Evolutionary conservation across 2,797 vertebrate species (phyloP), one percentile per base, ranked within the genome.

Genomic region (Chelon labrosus): DNA sequence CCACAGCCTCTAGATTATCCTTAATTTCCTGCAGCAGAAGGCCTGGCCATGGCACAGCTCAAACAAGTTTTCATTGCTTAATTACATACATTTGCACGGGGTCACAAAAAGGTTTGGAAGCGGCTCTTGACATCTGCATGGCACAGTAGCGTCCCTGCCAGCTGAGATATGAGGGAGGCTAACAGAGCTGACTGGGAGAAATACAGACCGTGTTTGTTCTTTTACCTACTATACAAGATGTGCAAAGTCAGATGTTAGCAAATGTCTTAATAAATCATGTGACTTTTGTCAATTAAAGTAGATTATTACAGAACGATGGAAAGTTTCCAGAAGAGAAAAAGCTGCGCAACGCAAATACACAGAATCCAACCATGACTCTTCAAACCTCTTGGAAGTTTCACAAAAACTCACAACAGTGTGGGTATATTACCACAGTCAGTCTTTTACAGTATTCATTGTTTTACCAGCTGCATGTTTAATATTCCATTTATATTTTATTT

Each of bases 1-100:
- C 86, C 82, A 85, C 83, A 87, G 82, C 57, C 66, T 79, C 63
- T 20, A 82, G 90, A 91, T 92, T 89, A 92, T 84, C 90, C 87
- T 89, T 85, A 77, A 93, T 93, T 93, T 93, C 91, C 92, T 93
- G 91, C 85, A 75, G 77, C 57, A 84, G 75, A 86, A 75, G 74
- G 58, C 71, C 68, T 51, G 74, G 70, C 73, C 72, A 59, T 64
- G 66, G 65, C 57, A 41, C 39, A 63, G 73, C 72, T 82, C 69
- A 84, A 85, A 79, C 79, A 53, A 79, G 61, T 75, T 85, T 80
- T 84, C 75, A 62, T 78, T 85, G 75, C 75, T 87, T 89, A 86
- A 90, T 87, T 87, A 79, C 75, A 75, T 75, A 62, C 49, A 80
- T 83, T 85, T 80, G 56, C 39, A 72, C 64, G 73, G 73, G 85